A percentile compares a stretch with the other conserved stretches of the same genome.
Conservation (phyloP, 2,797 vertebrate genomes). For the Hafferia zeledoni region DNA sequence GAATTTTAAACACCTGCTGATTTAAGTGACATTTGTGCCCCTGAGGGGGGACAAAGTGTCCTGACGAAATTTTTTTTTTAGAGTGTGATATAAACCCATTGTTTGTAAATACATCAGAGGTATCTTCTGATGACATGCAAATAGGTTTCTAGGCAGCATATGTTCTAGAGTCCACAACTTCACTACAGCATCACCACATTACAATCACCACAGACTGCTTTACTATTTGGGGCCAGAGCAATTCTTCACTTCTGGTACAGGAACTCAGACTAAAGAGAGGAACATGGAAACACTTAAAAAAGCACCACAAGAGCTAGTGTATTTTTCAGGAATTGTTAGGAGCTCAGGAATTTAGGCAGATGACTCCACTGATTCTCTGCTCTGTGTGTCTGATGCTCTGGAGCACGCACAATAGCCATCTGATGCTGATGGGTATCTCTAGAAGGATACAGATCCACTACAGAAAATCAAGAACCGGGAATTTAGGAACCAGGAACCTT, state of each 20-base stretch:
- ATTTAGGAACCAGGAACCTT: not conserved
- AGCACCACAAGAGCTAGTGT: not conserved
- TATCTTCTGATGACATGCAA: not conserved
- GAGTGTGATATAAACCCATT: not conserved
- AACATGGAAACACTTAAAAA: not conserved
- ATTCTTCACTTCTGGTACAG: not conserved
- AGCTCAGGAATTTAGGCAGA: not conserved
- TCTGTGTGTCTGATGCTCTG: not conserved
- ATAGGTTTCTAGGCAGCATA: not conserved
- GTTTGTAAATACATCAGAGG: not conserved
- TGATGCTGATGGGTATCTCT: not conserved
- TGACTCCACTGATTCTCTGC: not conserved
- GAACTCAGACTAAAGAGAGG: not conserved
- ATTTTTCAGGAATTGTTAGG: not conserved
- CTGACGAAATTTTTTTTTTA: not conserved
- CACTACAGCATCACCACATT: not conserved
- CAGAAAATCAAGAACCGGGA: not conserved
- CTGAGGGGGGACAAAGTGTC: not conserved
- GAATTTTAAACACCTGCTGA: not conserved
- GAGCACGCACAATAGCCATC: not conserved
- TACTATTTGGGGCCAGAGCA: not conserved
- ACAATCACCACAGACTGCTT: not conserved
- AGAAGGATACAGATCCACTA: not conserved
- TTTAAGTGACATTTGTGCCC: not conserved
- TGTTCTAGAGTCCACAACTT: not conserved